A percentile compares a stretch with the other conserved stretches of the same genome.
These are phyloP conservation scores for Drosophila grimshawi DNA, from an alignment of 1,140 invertebrate genomes.

Conservation along the genomic window DNA sequence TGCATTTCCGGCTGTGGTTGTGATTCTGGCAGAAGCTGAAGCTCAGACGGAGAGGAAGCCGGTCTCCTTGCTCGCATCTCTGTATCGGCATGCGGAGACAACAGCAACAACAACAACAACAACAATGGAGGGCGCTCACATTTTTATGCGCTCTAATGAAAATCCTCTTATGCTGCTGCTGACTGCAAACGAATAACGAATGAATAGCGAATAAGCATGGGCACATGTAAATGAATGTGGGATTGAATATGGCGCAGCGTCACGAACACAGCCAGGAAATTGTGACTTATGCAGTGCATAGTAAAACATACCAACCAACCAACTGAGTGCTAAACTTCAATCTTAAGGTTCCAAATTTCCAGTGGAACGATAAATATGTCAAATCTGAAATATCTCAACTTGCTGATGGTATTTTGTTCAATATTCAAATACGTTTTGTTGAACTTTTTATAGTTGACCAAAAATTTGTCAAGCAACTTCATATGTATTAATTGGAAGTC, in stretches of 20 bases:
- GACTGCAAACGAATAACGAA: constrained; percentile 10
- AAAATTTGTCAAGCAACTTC: too few species aligned
- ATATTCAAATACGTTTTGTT: too few species aligned
- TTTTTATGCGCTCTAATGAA: constrained; percentile 80
- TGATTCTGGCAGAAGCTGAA: constrained; percentile 21
- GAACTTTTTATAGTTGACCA: too few species aligned
- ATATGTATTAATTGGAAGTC: too few species aligned
- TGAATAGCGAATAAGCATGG: constrained; percentile 45
- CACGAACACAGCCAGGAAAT: constrained; percentile 25
- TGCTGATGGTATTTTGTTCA: too few species aligned
- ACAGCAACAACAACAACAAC: constrained; percentile 54
- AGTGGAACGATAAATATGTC: too few species aligned
- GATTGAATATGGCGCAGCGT: constrained; percentile 4
- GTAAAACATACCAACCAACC: not conserved
- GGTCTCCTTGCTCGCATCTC: constrained; percentile 1
- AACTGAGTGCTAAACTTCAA: not conserved
- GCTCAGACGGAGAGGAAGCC: constrained; percentile 11
- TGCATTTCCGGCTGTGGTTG: constrained; percentile 65
- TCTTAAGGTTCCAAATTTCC: too few species aligned
- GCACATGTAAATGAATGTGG: constrained; percentile 18
- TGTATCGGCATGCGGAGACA: constrained; percentile 49
- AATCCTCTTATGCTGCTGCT: constrained; percentile 72
- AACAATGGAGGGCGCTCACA: constrained; percentile 34
- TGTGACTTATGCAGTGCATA: not conserved
- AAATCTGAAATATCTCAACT: too few species aligned